Evolutionary conservation across 2,888 invertebrate species (phyloP), one percentile per base, ranked within the genome.

Genomic region (Mimachlamys varia): DNA sequence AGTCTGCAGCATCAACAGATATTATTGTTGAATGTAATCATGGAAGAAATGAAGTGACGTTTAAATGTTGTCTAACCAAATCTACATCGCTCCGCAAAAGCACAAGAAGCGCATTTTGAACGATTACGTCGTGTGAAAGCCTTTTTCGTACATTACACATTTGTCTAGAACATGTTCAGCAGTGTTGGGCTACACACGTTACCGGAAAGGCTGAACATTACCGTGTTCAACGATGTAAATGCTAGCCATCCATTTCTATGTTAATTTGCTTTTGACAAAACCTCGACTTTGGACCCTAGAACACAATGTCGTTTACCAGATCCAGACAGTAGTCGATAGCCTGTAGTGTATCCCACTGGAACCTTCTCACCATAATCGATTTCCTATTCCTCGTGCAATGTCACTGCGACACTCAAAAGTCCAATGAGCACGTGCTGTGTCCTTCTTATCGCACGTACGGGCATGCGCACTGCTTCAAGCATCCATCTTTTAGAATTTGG

Each of bases 311-410:
- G 13, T 13, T 76, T 76, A 76, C 76, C 33, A 58, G 19, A 58
- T 58, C 22, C 33, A 76, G 76, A 12, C 76, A 33, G 76, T 13
- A 7, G 62, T 15, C 33, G 76, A 76, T 33, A 22, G 10, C 0
- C 1, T 76, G 76, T 76, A 33, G 33, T 33, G 33, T 33, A 76
- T 7, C 76, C 33, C 76, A 76, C 76, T 76, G 22, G 76, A 33
- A 22, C 76, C 76, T 76, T 76, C 76, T 76, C 76, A 76, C 76
- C 13, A 76, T 33, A 76, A 76, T 76, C 76, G 76, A 76, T 76
- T 76, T 76, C 33, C 33, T 76, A 0, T 76, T 33, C 58, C 19
- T 19, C 58, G n/a, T 58, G 76, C 76, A 33, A 76, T 76, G 76
- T 76, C 76, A 33, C 27, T 76, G 76, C 76, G 76, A 76, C 76